Conservation (phyloP, 23 tunicate genomes). For the Oikopleura vanhoeffeni region DNA sequence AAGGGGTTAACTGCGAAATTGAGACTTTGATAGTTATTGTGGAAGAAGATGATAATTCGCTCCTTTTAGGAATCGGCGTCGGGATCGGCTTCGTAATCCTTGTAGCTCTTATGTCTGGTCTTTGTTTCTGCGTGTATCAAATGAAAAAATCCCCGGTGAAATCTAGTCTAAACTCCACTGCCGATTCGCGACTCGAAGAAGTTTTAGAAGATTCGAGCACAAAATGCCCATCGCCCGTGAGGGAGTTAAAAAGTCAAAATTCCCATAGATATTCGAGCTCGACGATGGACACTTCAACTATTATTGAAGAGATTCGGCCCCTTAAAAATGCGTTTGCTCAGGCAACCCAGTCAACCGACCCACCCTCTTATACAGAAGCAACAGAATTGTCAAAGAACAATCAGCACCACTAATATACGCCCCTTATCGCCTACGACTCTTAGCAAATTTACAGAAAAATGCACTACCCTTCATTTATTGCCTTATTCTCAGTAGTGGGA, state of each 20-base stretch:
- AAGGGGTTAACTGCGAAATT: not conserved
- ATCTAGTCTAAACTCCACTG: not conserved
- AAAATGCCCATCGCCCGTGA: too few species aligned
- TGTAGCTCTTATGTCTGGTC: not conserved
- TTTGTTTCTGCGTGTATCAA: not conserved
- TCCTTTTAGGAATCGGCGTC: not conserved
- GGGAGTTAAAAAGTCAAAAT: too few species aligned
- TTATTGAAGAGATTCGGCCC: not conserved
- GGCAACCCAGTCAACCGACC: not conserved
- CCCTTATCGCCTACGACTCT: too few species aligned
- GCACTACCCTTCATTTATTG: too few species aligned
- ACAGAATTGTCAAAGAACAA: too few species aligned
- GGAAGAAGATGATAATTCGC: not conserved
- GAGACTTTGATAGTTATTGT: not conserved
- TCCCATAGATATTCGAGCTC: too few species aligned
- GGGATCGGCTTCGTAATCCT: not conserved
- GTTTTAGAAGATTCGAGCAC: not conserved
- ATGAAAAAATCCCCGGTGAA: not conserved
- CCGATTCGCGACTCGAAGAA: too few species aligned
- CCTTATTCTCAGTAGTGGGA: too few species aligned
- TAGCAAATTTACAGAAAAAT: too few species aligned
- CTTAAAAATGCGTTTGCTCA: not conserved
- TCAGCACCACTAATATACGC: too few species aligned
- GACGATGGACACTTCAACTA: not conserved
- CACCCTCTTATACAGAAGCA: not conserved